These are phyloP conservation scores for Poeciliopsis presidionis DNA, from an alignment of 2,797 vertebrate genomes.

Conservation along the genomic window DNA sequence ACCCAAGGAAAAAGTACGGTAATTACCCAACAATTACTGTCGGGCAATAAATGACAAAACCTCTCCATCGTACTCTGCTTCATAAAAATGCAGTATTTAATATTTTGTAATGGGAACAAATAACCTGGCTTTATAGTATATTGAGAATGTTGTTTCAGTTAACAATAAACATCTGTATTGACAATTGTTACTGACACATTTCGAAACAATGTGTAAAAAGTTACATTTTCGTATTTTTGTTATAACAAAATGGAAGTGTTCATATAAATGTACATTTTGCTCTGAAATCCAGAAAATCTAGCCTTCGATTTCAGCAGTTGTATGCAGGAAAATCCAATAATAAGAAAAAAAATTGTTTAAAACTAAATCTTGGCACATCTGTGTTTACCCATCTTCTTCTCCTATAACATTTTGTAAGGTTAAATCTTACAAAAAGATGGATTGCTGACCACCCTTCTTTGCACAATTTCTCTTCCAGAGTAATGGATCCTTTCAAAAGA, in stretches of 20 bases:
- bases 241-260: background rate
- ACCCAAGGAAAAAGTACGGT: slow-evolving; percentile 39
- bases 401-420: background rate
- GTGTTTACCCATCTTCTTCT: background rate
- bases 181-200: background rate
- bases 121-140: slow-evolving; percentile 25
- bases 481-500: background rate
- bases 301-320: background rate
- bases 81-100: slow-evolving; percentile 15
- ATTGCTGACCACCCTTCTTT: background rate
- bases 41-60: slow-evolving; percentile 27
- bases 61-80: slow-evolving; percentile 27
- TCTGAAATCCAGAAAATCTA: background rate
- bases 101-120: slow-evolving; percentile 16
- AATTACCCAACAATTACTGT: slow-evolving; percentile 9
- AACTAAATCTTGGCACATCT: background rate
- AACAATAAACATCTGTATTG: background rate
- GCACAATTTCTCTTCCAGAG: background rate
- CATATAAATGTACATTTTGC: background rate
- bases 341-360: background rate
- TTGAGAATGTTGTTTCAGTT: background rate
- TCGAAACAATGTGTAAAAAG: background rate
- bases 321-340: background rate
- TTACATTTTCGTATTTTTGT: background rate
- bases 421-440: background rate